phyloP scores from a whole-genome alignment of 2,888 invertebrate species.

The Ectemnius continuus region DNA sequence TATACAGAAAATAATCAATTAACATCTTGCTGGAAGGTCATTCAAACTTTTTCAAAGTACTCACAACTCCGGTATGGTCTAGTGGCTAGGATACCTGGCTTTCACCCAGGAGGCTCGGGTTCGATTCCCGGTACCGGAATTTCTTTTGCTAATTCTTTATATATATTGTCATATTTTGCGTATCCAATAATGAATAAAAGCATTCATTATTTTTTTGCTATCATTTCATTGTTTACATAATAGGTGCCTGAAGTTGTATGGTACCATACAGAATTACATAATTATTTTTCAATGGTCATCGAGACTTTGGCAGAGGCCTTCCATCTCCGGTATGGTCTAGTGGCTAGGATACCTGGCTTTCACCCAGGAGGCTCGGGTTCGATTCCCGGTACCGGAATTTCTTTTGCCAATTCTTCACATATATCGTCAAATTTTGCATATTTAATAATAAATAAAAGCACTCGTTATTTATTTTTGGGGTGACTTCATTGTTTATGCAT shows the following conservation, averaged over 20 bases:
- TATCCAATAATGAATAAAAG: background rate
- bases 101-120: conserved; percentile 83
- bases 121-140: conserved; percentile 65
- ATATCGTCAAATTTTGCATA: background rate
- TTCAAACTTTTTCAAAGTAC: too few species aligned
- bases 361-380: conserved; percentile 82
- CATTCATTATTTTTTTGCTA: too few species aligned
- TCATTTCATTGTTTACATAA: too few species aligned
- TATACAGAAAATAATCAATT: too few species aligned
- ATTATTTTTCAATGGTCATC: too few species aligned
- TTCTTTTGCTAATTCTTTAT: conserved; percentile 15
- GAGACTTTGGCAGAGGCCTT: too few species aligned
- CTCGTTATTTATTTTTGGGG: too few species aligned
- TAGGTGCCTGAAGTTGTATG: too few species aligned
- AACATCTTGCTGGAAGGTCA: too few species aligned
- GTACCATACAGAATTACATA: too few species aligned
- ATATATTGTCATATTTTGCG: background rate
- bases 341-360: conserved; percentile 83
- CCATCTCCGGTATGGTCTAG: conserved; percentile 74
- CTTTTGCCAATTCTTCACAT: conserved; percentile 12
- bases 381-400: conserved; percentile 64
- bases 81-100: conserved; percentile 83
- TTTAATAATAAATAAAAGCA: background rate
- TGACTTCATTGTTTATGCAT: too few species aligned
- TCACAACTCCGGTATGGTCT: conserved; percentile 81